Percentiles rank a stretch among this genome's conserved stretches.
phyloP scores from a whole-genome alignment of 2,888 invertebrate species.

The Orthonevra nobilis region DNA sequence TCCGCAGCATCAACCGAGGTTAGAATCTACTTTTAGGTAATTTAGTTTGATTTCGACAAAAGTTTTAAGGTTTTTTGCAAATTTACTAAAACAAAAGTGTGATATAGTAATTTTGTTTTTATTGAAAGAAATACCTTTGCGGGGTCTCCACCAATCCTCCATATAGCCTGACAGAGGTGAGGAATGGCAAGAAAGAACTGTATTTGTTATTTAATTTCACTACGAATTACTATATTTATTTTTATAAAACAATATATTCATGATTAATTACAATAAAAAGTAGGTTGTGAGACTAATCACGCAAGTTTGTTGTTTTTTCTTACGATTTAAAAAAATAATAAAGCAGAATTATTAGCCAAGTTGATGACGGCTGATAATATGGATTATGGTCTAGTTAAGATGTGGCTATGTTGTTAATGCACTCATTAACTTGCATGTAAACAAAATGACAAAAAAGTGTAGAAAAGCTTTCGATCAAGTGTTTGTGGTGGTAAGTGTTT shows the following conservation, averaged over 20 bases:
- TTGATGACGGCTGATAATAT: slow-evolving; percentile 4
- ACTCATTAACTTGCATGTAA: slow-evolving; percentile 7
- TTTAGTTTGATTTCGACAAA: slow-evolving; percentile 20
- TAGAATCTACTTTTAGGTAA: not conserved
- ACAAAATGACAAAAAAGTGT: too few relatives aligned
- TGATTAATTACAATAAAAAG: not conserved
- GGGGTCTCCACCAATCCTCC: slow-evolving; percentile 98
- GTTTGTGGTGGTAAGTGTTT: not conserved
- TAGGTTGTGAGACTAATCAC: not conserved
- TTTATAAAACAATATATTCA: slow-evolving; percentile 7
- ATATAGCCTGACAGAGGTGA: slow-evolving; percentile 97
- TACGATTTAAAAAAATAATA: too few relatives aligned
- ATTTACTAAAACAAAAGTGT: slow-evolving; percentile 5
- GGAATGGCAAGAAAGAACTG: slow-evolving; percentile 87
- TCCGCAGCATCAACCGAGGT: slow-evolving; percentile 40
- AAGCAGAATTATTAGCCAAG: slow-evolving; percentile 15
- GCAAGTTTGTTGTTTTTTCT: slow-evolving; percentile 2
- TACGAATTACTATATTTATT: slow-evolving; percentile 73
- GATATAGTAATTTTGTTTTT: slow-evolving; percentile 33
- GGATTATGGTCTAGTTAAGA: slow-evolving; percentile 5
- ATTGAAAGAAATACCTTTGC: slow-evolving; percentile 90
- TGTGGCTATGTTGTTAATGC: slow-evolving; percentile 9
- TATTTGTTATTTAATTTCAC: slow-evolving; percentile 81
- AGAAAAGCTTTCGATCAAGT: slow-evolving; percentile 1
- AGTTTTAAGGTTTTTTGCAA: slow-evolving; percentile 6